These are phyloP conservation scores for Sylvicapra grimmia DNA, from an alignment of 2,113 vertebrate genomes.

Conservation along the genomic window DNA sequence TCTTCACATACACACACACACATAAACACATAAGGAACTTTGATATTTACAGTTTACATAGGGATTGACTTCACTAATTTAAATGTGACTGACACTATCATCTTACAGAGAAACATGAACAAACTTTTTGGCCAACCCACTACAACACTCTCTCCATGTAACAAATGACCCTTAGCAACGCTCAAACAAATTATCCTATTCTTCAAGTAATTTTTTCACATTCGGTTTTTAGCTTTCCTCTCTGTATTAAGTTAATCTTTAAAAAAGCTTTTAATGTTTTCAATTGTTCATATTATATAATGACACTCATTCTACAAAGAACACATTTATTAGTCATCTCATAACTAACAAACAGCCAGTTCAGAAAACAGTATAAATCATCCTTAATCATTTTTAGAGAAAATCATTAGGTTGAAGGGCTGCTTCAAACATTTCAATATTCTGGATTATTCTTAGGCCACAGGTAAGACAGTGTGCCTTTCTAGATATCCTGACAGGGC, in stretches of 20 bases:
- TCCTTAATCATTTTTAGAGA: slow-evolving; percentile 2
- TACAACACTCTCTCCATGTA: not conserved
- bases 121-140: not conserved
- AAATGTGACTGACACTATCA: not conserved
- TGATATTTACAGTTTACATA: not conserved
- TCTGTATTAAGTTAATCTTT: not conserved
- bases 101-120: not conserved
- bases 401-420: not conserved
- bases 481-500: slow-evolving; percentile 46
- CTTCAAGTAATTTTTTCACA: not conserved
- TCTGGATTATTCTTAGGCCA: slow-evolving; percentile 45
- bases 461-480: not conserved
- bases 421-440: not conserved
- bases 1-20: not conserved
- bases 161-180: not conserved
- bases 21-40: not conserved
- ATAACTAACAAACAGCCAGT: not conserved
- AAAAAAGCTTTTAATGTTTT: not conserved
- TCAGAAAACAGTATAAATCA: not conserved
- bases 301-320: slow-evolving; percentile 18
- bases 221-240: not conserved
- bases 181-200: not conserved
- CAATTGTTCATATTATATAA: not conserved
- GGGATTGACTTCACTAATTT: not conserved
- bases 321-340: not conserved